Evolutionary conservation across 1,140 invertebrate genomes (phyloP).

Genomic region (Tetraneura akinire): DNA sequence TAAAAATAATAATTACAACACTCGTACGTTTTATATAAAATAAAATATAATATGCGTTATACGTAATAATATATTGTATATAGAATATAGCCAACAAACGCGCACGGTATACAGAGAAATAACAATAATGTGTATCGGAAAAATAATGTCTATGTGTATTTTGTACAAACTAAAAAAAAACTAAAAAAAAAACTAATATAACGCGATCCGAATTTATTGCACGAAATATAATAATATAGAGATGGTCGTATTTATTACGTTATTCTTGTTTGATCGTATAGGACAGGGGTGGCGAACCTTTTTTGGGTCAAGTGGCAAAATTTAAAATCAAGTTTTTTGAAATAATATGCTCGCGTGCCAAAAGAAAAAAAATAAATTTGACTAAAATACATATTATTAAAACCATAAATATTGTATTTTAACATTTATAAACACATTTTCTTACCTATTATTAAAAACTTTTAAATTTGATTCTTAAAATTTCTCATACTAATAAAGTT

Average conservation of each 20-base stretch:
- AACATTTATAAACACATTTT: too few relatives aligned
- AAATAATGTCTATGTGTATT: background rate
- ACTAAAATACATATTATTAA: too few relatives aligned
- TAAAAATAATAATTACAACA: constrained; percentile 45
- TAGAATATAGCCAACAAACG: background rate
- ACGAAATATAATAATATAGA: background rate
- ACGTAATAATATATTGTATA: background rate
- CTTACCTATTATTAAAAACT: too few relatives aligned
- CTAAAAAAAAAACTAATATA: too few relatives aligned
- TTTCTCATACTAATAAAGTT: too few relatives aligned
- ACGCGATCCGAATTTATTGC: background rate
- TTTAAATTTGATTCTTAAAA: too few relatives aligned
- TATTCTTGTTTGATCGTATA: background rate
- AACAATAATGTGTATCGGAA: background rate
- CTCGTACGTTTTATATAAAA: background rate
- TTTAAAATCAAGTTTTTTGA: too few relatives aligned
- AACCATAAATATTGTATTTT: too few relatives aligned
- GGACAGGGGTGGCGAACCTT: too few relatives aligned
- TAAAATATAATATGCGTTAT: background rate
- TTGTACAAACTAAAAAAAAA: background rate
- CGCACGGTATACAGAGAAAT: background rate
- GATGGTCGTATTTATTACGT: background rate
- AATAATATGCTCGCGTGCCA: too few relatives aligned
- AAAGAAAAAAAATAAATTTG: too few relatives aligned
- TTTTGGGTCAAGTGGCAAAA: too few relatives aligned